Evolutionary conservation across 2,797 vertebrate species (phyloP).

Genomic region (Pantherophis vulpinus): DNA sequence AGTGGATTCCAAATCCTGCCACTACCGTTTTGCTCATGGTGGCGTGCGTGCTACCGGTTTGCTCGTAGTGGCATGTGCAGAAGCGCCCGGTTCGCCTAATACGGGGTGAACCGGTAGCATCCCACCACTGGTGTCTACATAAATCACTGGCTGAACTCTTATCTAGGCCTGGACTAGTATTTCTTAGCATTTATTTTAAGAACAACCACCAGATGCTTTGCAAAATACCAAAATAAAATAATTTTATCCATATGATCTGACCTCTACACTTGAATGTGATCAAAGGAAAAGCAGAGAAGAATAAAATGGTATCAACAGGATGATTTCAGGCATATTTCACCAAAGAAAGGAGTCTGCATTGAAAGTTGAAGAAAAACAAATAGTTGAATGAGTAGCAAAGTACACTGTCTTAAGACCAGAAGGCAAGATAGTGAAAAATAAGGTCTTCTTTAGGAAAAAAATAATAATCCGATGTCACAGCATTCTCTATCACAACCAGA

Average conservation of each 20-base stretch:
- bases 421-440: background rate
- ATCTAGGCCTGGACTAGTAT: background rate
- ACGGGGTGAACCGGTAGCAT: too few relatives aligned
- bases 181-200: background rate
- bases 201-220: background rate
- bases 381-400: background rate
- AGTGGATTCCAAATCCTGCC: too few relatives aligned
- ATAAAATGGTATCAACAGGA: background rate
- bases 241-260: background rate
- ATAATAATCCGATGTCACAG: background rate
- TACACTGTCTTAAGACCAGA: background rate
- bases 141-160: background rate
- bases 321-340: background rate
- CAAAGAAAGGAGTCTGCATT: background rate
- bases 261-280: background rate
- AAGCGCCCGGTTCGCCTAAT: too few relatives aligned
- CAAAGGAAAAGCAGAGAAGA: background rate
- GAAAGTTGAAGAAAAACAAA: background rate
- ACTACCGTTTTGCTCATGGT: too few relatives aligned
- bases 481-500: background rate
- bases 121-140: background rate
- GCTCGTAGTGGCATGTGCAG: too few relatives aligned
- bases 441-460: background rate
- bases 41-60: too few relatives aligned
- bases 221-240: background rate